Evolutionary conservation across 2,888 invertebrate genomes (phyloP).

Genomic region (Apamea sordens): DNA sequence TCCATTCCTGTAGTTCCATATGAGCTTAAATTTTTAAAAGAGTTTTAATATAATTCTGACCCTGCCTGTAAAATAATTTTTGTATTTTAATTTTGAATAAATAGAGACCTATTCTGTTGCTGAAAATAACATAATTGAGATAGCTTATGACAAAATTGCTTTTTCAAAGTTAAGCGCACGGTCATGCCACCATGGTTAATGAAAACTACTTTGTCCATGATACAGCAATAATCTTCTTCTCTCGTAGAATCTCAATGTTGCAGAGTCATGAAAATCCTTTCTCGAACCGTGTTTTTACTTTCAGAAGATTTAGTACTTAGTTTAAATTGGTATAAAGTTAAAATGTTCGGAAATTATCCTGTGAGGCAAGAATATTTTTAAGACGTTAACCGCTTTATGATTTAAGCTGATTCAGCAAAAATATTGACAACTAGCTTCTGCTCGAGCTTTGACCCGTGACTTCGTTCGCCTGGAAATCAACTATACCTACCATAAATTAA

Average conservation of each 20-base stretch:
- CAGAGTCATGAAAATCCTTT: slow-evolving; percentile 60
- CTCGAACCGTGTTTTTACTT: slow-evolving; percentile 33
- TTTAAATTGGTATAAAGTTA: background rate
- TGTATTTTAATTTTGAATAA: background rate
- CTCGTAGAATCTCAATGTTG: slow-evolving; percentile 34
- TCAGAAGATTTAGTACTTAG: background rate
- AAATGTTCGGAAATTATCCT: slow-evolving; percentile 18
- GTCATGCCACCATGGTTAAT: no score
- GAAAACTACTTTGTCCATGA: no score
- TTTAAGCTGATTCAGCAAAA: slow-evolving; percentile 22
- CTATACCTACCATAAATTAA: no score
- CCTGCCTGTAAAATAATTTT: slow-evolving; percentile 78
- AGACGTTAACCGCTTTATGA: slow-evolving; percentile 4
- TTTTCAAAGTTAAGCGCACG: no score
- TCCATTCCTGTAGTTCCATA: slow-evolving; percentile 83
- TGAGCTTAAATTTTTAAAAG: slow-evolving; percentile 87
- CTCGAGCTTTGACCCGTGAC: no score
- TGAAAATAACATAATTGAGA: slow-evolving; percentile 2
- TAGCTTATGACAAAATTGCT: no score
- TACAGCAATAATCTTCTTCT: no score
- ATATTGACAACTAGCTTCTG: background rate
- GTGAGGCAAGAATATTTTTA: slow-evolving; percentile 11
- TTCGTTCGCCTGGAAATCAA: background rate
- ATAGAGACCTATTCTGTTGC: background rate
- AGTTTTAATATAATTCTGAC: slow-evolving; percentile 89